Evolutionary conservation across 2,888 invertebrate species (phyloP).

Genomic region (Ligdia adustata): DNA sequence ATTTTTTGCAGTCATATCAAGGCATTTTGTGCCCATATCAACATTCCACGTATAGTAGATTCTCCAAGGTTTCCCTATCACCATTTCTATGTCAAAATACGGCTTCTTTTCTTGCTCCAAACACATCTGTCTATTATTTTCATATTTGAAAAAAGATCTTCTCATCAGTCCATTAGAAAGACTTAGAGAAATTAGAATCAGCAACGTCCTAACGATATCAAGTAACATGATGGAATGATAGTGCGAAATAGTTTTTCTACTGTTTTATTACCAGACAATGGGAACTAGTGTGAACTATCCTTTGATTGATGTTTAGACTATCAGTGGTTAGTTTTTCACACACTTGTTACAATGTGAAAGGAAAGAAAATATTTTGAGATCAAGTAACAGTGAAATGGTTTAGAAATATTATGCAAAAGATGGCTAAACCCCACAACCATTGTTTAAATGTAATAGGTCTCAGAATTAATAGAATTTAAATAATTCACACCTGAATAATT

Average conservation of each 20-base stretch:
- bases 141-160: conserved; percentile 15
- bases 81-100: conserved; percentile 58
- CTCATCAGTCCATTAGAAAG: conserved; percentile 2
- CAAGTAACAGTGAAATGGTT: too few species aligned
- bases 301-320: conserved; percentile 14
- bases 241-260: not conserved
- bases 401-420: too few species aligned
- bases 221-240: conserved; percentile 23
- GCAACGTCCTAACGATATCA: not conserved
- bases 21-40: conserved; percentile 50
- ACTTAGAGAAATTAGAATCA: conserved; percentile 5
- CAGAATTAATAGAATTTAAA: too few species aligned
- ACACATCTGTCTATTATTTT: conserved; percentile 44
- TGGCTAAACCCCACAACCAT: too few species aligned
- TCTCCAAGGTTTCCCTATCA: conserved; percentile 60
- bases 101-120: conserved; percentile 49
- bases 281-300: conserved; percentile 6
- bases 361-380: not conserved
- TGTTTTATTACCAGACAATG: conserved; percentile 24
- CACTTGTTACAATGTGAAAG: conserved; percentile 8
- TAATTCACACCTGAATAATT: too few species aligned
- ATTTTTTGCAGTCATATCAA: conserved; percentile 60
- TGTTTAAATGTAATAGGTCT: too few species aligned
- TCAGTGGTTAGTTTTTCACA: conserved; percentile 15
- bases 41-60: conserved; percentile 68